Percentiles rank a stretch among this genome's conserved stretches.
These are phyloP conservation scores for Ormyrus labotus DNA, from an alignment of 2,888 invertebrate species.

Conservation along the genomic window DNA sequence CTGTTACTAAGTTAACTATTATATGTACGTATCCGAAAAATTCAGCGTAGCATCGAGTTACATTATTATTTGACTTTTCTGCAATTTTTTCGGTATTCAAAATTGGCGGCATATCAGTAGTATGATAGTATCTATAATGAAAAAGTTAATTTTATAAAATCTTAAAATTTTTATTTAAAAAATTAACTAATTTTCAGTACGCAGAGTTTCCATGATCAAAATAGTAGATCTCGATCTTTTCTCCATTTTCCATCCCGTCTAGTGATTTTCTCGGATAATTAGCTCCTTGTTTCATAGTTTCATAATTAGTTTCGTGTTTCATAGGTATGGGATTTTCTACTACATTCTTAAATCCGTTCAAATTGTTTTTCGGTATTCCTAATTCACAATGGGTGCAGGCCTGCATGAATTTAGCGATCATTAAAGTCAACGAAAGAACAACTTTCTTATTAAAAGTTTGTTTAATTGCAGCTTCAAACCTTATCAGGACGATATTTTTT, in stretches of 20 bases:
- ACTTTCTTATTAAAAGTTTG: background rate
- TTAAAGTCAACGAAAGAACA: background rate
- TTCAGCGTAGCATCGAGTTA: slow-evolving; percentile 83
- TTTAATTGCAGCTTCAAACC: slow-evolving; percentile 31
- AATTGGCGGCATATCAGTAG: slow-evolving; percentile 81
- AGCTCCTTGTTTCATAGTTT: background rate
- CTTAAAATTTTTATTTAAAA: background rate
- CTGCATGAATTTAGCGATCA: slow-evolving; percentile 14
- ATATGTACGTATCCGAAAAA: slow-evolving; percentile 81
- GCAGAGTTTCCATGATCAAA: slow-evolving; percentile 83
- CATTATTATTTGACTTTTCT: slow-evolving; percentile 79
- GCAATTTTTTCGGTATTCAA: slow-evolving; percentile 78
- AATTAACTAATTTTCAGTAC: slow-evolving; percentile 64
- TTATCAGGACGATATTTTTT: slow-evolving; percentile 18
- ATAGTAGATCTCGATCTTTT: slow-evolving; percentile 81
- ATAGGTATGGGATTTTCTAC: slow-evolving; percentile 19
- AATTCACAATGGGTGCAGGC: slow-evolving; percentile 7
- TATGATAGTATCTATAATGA: slow-evolving; percentile 78
- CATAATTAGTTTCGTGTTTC: background rate
- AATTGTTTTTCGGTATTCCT: slow-evolving; percentile 22
- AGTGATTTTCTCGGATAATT: background rate
- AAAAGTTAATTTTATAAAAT: slow-evolving; percentile 2
- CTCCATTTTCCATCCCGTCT: slow-evolving; percentile 57
- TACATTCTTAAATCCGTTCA: background rate
- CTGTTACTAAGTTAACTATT: slow-evolving; percentile 79